These are phyloP conservation scores for Pionites leucogaster DNA, from an alignment of 2,113 vertebrate species.

Conservation along the genomic window DNA sequence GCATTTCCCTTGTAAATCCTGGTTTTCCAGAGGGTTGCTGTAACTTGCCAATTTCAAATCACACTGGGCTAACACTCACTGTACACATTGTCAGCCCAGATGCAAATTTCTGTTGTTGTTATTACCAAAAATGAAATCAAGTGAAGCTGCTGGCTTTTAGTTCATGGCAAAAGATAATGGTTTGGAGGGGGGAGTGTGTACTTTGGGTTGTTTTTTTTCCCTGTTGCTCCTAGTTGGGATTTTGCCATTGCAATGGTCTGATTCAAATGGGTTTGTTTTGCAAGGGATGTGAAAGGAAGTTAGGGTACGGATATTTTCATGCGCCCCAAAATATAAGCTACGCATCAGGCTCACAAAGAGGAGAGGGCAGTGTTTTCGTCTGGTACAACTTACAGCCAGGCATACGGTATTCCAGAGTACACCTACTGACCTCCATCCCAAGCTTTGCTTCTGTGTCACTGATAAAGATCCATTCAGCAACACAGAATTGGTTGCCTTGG, in stretches of 20 bases:
- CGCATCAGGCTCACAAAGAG: background rate
- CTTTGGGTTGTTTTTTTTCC: background rate
- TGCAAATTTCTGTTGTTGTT: conserved; percentile 64
- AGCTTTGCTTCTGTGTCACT: background rate
- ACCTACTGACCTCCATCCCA: background rate
- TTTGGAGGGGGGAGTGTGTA: background rate
- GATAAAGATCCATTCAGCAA: background rate
- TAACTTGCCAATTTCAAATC: conserved; percentile 58
- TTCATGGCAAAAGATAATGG: background rate
- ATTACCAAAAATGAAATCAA: conserved; percentile 70
- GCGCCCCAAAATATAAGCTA: background rate
- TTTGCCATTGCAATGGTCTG: background rate
- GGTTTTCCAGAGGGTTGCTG: conserved; percentile 36
- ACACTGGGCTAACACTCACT: conserved; percentile 36
- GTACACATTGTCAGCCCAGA: conserved; percentile 41
- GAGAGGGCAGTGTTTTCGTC: fast-evolving
- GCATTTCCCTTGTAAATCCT: conserved; percentile 49
- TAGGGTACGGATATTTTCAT: background rate
- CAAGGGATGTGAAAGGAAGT: background rate
- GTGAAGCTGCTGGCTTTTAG: conserved; percentile 54
- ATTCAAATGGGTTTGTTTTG: background rate
- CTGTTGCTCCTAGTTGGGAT: background rate
- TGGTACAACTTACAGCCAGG: background rate
- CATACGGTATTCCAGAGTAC: background rate
- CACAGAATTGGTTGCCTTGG: background rate